Evolutionary conservation across 2,113 vertebrate species (phyloP).

Genomic region (Hemicordylus capensis): DNA sequence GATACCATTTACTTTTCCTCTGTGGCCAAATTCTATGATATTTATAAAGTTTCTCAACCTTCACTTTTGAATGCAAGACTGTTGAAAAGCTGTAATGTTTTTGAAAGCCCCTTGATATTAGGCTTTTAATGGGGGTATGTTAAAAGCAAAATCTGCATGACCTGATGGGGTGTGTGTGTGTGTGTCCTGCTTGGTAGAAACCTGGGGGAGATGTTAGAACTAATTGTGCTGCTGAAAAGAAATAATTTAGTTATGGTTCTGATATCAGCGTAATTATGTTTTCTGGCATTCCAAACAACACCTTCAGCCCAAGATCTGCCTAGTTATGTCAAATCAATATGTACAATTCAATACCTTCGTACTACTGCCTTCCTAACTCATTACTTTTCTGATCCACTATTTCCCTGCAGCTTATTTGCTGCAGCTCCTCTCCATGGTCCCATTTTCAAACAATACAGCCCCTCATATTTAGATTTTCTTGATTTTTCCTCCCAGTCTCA

Average conservation of each 20-base stretch:
- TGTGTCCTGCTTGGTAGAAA: background rate
- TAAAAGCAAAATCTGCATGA: background rate
- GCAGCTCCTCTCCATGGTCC: background rate
- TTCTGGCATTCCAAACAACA: background rate
- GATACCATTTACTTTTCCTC: background rate
- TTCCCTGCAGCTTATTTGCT: background rate
- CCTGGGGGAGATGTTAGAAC: background rate
- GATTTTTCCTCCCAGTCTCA: background rate
- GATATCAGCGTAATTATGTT: background rate
- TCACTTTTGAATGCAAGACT: background rate
- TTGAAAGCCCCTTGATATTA: background rate
- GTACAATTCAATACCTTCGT: background rate
- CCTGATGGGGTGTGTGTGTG: too few species aligned
- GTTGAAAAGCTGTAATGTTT: background rate
- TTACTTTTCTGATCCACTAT: background rate
- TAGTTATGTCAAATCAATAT: too few species aligned
- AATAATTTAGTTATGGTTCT: background rate
- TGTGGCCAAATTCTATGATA: background rate
- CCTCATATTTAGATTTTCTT: background rate
- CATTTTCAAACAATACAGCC: background rate
- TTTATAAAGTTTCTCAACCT: background rate
- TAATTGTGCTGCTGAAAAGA: background rate
- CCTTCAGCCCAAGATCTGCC: background rate
- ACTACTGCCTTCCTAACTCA: background rate
- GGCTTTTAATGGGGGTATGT: background rate